phyloP scores from a whole-genome alignment of 2,888 invertebrate species.

The Phortica okadai region DNA sequence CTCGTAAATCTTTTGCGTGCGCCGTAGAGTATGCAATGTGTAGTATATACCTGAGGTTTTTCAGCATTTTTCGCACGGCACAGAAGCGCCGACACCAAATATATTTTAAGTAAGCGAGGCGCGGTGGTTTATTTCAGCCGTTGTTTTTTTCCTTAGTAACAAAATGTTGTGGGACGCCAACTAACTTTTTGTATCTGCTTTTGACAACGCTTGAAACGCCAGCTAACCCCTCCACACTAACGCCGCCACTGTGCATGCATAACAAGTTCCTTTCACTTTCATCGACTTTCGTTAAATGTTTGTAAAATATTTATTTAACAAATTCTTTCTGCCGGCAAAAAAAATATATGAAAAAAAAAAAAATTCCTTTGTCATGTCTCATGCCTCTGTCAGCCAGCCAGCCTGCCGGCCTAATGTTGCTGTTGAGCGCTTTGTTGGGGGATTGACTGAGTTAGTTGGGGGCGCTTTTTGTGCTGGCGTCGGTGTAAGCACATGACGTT shows the following conservation, averaged over 20 bases:
- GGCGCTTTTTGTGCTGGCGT: no score
- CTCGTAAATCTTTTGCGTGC: slow-evolving; percentile 14
- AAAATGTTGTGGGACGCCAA: not conserved
- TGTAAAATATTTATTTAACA: slow-evolving; percentile 33
- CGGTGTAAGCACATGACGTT: slow-evolving; percentile 2
- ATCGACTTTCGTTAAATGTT: slow-evolving; percentile 15
- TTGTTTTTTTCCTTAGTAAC: no score
- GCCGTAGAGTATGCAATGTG: slow-evolving; percentile 8
- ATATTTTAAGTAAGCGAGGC: not conserved
- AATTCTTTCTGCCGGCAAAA: not conserved
- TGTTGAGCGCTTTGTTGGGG: no score
- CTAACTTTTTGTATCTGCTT: not conserved
- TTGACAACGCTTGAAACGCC: not conserved
- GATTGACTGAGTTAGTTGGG: no score
- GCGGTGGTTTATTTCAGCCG: no score
- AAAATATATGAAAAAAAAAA: not conserved
- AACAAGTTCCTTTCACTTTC: slow-evolving; percentile 5
- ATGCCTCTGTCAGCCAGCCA: not conserved
- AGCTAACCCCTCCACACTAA: not conserved
- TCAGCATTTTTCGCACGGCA: not conserved
- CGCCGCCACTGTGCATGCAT: not conserved
- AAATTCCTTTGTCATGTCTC: slow-evolving; percentile 6
- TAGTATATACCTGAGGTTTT: not conserved
- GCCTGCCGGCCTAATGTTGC: no score
- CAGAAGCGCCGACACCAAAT: not conserved